Evolutionary conservation across 2,888 invertebrate species (phyloP).

Genomic region (Dromius quadrimaculatus): DNA sequence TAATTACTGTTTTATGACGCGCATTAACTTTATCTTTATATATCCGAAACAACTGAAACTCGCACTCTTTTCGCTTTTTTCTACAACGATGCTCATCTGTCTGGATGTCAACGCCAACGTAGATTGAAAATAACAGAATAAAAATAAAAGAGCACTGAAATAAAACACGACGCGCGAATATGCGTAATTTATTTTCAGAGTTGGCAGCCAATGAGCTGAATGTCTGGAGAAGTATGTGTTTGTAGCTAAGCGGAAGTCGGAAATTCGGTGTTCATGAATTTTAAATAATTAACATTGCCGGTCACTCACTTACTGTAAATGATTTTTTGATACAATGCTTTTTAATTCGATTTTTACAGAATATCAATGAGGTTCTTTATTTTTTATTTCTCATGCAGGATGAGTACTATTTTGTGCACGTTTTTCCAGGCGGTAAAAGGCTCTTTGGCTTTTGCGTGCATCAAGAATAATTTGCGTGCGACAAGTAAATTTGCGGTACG

Average conservation of each 20-base stretch:
- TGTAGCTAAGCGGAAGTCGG: constrained; percentile 18
- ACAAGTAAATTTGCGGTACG: no score
- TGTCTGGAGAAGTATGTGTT: neutral
- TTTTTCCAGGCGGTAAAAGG: no score
- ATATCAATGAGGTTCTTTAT: no score
- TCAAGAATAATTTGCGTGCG: no score
- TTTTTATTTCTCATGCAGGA: no score
- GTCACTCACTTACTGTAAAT: constrained; percentile 22
- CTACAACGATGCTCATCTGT: constrained; percentile 24
- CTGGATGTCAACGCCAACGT: constrained; percentile 37
- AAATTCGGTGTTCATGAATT: constrained; percentile 25
- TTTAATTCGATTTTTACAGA: constrained; percentile 24
- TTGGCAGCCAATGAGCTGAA: constrained; percentile 10
- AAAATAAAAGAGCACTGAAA: constrained; percentile 32
- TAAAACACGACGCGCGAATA: constrained; percentile 30
- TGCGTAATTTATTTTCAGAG: constrained; percentile 34
- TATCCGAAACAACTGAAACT: constrained; percentile 16
- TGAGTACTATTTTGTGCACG: no score
- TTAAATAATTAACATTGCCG: constrained; percentile 28
- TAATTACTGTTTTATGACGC: constrained; percentile 23
- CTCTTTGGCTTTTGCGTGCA: no score
- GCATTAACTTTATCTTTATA: constrained; percentile 37
- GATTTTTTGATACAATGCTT: neutral
- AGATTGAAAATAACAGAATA: constrained; percentile 37
- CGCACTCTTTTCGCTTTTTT: constrained; percentile 6